Base-by-base conservation (phyloP, 2,113 vertebrate genomes). In the Cyprinus carpio region DNA sequence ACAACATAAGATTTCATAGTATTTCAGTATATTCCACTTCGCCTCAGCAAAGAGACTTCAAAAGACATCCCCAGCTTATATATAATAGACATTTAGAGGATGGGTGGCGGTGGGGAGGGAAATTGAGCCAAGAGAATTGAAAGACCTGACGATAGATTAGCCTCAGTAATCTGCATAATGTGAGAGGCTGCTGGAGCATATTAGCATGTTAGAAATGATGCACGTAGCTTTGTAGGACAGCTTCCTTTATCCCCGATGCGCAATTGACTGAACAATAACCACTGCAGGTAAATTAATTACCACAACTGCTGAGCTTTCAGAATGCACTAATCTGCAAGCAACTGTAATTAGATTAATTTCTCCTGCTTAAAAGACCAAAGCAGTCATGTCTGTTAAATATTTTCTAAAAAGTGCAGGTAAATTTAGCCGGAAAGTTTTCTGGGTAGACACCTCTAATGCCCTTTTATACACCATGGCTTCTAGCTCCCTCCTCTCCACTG, bases 231-330 rank as follows among this genome's bases (percentile, higher is more conserved):
- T 84, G 71, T 51, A n/a, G 69, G 81, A 76, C 20, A 11, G 67
- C 69, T 82, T 82, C 46, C 75, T 89, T 84, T 87, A 89, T 85
- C 87, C 76, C 79, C 23, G 34, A 77, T 87, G 51, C 65, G 25
- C 60, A 86, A 85, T 79, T 56, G 25, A 85, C 74, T 84, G 78
- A 89, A 90, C 86, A 90, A 88, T 90, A 90, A 89, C 76, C 62
- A 89, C 51, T 85, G 79, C 89, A 92, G 85, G 89, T 91, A 89
- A 88, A 91, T 90, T 80, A 86, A 92, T 92, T 86, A 85, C 86
- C 51, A 71, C 56, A 86, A 87, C 46, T 49, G 75, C 85, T 86
- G 71, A 84, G 87, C 74, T 75, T 56, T 88, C 78, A 85, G 37
- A 89, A 85, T 37, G 81, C 29, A 27, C 81, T 88, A 87, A 91